A percentile compares a stretch with the other conserved stretches of the same genome.
phyloP scores from a whole-genome alignment of 2,797 vertebrate species.

The Synaphobranchus kaupii region DNA sequence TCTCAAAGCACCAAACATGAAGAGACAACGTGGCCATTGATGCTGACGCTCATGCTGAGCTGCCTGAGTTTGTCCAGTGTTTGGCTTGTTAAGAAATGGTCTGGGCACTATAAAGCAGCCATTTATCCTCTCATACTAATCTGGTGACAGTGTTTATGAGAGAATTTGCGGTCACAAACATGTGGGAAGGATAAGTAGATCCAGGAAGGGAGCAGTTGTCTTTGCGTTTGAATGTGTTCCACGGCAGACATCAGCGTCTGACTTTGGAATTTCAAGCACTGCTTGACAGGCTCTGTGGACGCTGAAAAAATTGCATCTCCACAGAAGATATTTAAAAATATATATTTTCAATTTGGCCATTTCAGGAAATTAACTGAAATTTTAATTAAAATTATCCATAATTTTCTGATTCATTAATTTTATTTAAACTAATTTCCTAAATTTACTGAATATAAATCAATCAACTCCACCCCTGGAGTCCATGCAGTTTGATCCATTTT shows the following conservation, averaged over 20 bases:
- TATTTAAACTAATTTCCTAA: too few relatives aligned
- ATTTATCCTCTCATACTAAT: conserved; percentile 3
- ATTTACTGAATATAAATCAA: too few relatives aligned
- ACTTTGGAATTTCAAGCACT: neutral
- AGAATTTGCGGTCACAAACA: neutral
- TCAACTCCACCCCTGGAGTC: too few relatives aligned
- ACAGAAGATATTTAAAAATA: neutral
- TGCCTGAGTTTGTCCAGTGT: neutral
- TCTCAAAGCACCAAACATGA: neutral
- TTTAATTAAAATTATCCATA: too few relatives aligned
- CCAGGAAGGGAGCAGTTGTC: neutral
- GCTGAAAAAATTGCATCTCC: neutral
- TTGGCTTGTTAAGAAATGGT: conserved; percentile 9
- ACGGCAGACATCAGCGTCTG: neutral
- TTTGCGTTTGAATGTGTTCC: neutral
- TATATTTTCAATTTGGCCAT: too few relatives aligned
- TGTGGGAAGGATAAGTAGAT: conserved; percentile 1
- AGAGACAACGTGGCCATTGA: neutral
- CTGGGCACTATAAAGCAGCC: neutral
- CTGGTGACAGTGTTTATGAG: neutral
- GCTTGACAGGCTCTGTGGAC: neutral
- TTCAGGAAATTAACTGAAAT: too few relatives aligned
- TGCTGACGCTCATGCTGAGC: neutral
- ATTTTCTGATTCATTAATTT: too few relatives aligned
- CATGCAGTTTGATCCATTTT: too few relatives aligned